These are phyloP conservation scores for Sinocyclocheilus anophthalmus DNA, from an alignment of 2,113 vertebrate species.

Conservation along the genomic window DNA sequence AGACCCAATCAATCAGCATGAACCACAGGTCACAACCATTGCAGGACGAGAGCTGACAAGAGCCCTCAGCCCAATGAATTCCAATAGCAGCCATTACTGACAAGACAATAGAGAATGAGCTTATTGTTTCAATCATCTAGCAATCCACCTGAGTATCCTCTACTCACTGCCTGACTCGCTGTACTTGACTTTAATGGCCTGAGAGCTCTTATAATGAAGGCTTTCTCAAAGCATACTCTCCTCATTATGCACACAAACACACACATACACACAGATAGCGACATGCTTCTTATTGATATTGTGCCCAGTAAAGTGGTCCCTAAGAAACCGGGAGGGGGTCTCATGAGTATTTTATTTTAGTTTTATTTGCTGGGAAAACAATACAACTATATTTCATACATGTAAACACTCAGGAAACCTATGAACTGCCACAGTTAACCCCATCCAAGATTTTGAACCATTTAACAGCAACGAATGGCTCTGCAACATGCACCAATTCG, in stretches of 20 bases:
- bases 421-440: neutral
- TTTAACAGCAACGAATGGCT: neutral
- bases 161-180: conserved; percentile 32
- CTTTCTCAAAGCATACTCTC: conserved; percentile 50
- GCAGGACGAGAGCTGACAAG: conserved; percentile 35
- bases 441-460: conserved; percentile 12
- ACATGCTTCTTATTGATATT: conserved; percentile 47
- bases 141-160: conserved; percentile 29
- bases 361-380: conserved; percentile 53
- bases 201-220: conserved; percentile 62
- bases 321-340: conserved; percentile 45
- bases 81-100: conserved; percentile 46
- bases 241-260: conserved; percentile 53
- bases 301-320: conserved; percentile 58
- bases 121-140: conserved; percentile 56
- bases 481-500: neutral
- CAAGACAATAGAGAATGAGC: conserved; percentile 46
- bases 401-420: neutral
- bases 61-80: conserved; percentile 1
- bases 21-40: conserved; percentile 26
- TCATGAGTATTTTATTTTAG: conserved; percentile 24
- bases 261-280: conserved; percentile 43
- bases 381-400: conserved; percentile 36
- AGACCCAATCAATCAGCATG: conserved; percentile 37
- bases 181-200: conserved; percentile 56